phyloP scores from a whole-genome alignment of 1,140 invertebrate genomes.

The Drosophila guanche region DNA sequence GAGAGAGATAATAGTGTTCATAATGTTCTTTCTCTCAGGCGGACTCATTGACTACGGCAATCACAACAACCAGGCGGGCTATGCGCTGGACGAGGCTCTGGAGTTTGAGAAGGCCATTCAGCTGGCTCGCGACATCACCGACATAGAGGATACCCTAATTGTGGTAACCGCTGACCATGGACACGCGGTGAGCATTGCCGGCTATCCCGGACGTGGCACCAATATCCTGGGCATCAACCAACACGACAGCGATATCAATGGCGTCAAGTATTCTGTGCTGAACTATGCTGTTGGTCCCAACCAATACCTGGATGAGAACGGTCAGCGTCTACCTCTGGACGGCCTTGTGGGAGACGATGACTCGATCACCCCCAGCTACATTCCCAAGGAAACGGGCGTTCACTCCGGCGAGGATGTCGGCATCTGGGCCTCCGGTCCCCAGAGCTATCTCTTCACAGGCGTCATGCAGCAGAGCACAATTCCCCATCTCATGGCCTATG shows the following conservation, averaged over 20 bases:
- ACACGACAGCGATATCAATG: conserved; percentile 65
- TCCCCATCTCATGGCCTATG: conserved; percentile 89
- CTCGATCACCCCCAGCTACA: conserved; percentile 83
- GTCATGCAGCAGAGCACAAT: conserved; percentile 91
- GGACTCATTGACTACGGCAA: conserved; percentile 90
- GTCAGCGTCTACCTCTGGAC: conserved; percentile 55
- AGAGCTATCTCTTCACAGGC: conserved; percentile 88
- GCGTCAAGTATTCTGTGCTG: conserved; percentile 86
- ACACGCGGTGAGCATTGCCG: conserved; percentile 87
- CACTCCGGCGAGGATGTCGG: conserved; percentile 89
- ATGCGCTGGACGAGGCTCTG: conserved; percentile 88
- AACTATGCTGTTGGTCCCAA: conserved; percentile 88
- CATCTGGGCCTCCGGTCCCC: conserved; percentile 86
- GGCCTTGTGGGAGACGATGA: conserved; percentile 43
- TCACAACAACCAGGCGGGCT: conserved; percentile 86
- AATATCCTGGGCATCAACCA: conserved; percentile 86
- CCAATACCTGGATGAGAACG: conserved; percentile 79
- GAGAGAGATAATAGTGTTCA: background rate
- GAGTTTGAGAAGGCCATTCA: conserved; percentile 88
- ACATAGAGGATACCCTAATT: conserved; percentile 87
- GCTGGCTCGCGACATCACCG: conserved; percentile 85
- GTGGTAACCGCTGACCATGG: conserved; percentile 89
- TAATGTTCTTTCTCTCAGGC: conserved; percentile 7
- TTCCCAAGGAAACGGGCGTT: conserved; percentile 84
- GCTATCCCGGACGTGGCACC: conserved; percentile 88